Evolutionary conservation across 2,797 vertebrate species (phyloP), one percentile per base, ranked within the genome.

Genomic region (Alfaro cultratus): DNA sequence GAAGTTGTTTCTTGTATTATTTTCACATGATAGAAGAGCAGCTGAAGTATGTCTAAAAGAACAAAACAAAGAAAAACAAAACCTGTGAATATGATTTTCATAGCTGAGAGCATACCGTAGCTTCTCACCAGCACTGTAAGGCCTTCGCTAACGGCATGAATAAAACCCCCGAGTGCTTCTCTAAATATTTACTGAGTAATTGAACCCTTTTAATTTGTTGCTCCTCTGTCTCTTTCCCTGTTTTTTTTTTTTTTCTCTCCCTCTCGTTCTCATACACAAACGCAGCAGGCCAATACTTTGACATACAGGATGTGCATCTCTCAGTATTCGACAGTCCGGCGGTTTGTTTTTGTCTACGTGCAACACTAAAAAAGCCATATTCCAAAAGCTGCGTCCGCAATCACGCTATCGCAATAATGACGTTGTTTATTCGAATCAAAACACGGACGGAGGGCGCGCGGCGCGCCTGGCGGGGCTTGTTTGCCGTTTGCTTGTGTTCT

Each of bases 401-500:
- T 88, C 87, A 83, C 74, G 53, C 86, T 83, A 83, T 85, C 67
- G 77, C 86, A 71, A 81, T 90, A 92, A 91, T 83, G 68, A 7
- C 18, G 82, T 88, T 95, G 94, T 95, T 94, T 95, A 93, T 87
- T 78, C 75, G 84, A 90, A 88, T 73, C 39, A 83, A 90, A 89
- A 88, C 89, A 90, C 11, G 80, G 81, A 85, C 76, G 89, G 81
- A 92, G 83, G 87, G 85, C 49, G 29, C 8, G 74, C 75, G 26
- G 82, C 87, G 87, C 76, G 83, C 87, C 83, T 39, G 83, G 78
- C 41, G 62, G 80, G 83, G 60, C 83, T 91, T 94, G 92, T 94
- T 93, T 94, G 90, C 90, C 82, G 82, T 92, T 90, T 92, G 87
- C 93, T 92, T 93, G 92, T 92, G 84, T 94, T 94, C 88, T 94